These are phyloP conservation scores for Mastacembelus armatus DNA, from an alignment of 2,797 vertebrate species.

Conservation along the genomic window DNA sequence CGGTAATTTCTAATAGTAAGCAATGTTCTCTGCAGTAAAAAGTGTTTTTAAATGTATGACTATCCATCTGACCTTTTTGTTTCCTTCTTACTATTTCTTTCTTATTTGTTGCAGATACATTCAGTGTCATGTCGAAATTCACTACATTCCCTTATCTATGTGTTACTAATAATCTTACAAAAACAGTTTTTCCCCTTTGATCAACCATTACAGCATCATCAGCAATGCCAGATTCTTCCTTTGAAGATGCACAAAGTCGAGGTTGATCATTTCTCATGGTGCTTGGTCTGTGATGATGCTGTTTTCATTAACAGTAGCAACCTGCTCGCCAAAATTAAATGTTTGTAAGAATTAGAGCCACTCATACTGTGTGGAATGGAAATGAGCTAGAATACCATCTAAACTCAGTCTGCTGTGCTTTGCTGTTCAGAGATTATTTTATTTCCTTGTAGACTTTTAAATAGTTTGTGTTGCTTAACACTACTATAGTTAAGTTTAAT, in stretches of 20 bases:
- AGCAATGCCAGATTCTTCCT: constrained; percentile 45
- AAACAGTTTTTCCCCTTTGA: constrained; percentile 53
- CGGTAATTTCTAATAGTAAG: constrained; percentile 13
- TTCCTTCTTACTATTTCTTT: constrained; percentile 1
- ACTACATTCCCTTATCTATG: constrained; percentile 23
- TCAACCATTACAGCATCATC: constrained; percentile 58
- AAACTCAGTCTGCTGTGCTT: neutral
- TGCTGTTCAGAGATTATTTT: neutral
- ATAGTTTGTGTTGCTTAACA: neutral
- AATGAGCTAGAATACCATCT: neutral
- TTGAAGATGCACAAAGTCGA: constrained; percentile 60
- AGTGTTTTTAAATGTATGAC: constrained; percentile 3
- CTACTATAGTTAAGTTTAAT: neutral
- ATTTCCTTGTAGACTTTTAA: no score
- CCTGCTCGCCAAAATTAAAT: constrained; percentile 55
- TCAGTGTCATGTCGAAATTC: constrained; percentile 13
- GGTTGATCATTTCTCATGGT: constrained; percentile 41
- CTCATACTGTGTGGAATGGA: neutral
- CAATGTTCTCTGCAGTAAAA: constrained; percentile 24
- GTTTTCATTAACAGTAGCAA: constrained; percentile 68
- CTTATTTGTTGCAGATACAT: constrained; percentile 16
- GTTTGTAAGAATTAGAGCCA: constrained; percentile 55
- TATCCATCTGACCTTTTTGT: constrained; percentile 22
- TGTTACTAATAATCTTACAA: constrained; percentile 22
- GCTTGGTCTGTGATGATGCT: constrained; percentile 28